Evolutionary conservation across 2,888 invertebrate species (phyloP), one percentile per base, ranked within the genome.

Genomic region (Hydrotaea diabolus): DNA sequence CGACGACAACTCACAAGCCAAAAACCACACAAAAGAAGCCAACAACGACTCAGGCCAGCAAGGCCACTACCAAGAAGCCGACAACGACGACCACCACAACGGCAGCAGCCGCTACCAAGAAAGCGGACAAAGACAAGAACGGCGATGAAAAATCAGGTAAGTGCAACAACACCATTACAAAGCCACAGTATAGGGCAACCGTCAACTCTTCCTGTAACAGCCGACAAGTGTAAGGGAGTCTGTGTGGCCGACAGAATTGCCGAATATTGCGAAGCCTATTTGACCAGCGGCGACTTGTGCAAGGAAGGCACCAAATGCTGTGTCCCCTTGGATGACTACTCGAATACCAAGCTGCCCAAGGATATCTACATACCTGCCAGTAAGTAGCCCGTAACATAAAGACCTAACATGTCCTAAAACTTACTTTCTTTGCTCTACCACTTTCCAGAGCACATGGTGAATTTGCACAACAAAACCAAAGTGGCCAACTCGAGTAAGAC

Each of bases 191-290:
- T n/a, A n/a, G n/a, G n/a, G n/a, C n/a, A n/a, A n/a, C n/a, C n/a
- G n/a, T 26, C 39, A 21, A 36, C 21, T 11, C 55, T 53, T 75
- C 15, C 21, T 43, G 7, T 43, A 0, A 8, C 64, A 88, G 88
- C 86, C 86, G 91, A 90, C 71, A 88, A 89, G 39, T 97, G 97
- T 88, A 95, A 95, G 0, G 97, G 97, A 3, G 96, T 97, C 8
- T 98, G 98, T 90, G 96, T 97, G 77, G 95, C 96, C 23, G 95
- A 96, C 74, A 93, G 95, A 26, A 95, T 97, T 83, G 95, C 97
- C 0, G 95, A 96, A 89, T 97, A 97, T 91, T 98, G 98, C 91
- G 97, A 97, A 89, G 97, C 97, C 0, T 96, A 97, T 87, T 93
- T 97, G 72, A 95, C 95, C 72, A 94, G 95, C 1, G 93, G 94